Conservation (phyloP, 2,113 vertebrate species). For the Picathartes gymnocephalus region DNA sequence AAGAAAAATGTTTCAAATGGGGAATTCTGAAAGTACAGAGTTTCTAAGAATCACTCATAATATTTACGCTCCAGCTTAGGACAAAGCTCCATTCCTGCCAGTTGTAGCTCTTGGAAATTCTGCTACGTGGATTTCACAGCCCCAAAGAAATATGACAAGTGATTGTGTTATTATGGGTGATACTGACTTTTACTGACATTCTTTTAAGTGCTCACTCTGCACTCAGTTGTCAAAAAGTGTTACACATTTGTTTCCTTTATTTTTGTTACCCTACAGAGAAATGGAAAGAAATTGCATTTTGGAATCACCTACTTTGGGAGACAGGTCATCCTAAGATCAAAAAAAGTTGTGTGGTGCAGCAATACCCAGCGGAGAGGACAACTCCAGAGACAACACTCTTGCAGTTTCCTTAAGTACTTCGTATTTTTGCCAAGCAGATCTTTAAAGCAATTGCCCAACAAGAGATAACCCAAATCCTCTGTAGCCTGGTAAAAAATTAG, state of each 20-base stretch:
- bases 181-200: background rate
- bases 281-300: background rate
- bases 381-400: background rate
- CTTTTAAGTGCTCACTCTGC: background rate
- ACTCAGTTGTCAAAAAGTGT: background rate
- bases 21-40: background rate
- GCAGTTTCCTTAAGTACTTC: background rate
- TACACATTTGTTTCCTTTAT: background rate
- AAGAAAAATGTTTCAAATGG: background rate
- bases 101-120: background rate
- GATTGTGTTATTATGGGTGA: background rate
- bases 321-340: background rate
- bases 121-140: background rate
- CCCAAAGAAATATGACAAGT: background rate
- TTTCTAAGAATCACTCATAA: background rate
- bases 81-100: background rate
- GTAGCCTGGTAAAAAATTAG: background rate
- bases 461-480: background rate
- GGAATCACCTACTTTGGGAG: background rate
- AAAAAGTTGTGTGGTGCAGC: background rate
- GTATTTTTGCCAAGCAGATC: background rate
- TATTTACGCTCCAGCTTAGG: background rate
- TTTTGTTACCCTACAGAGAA: background rate
- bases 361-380: fast-evolving
- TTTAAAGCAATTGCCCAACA: background rate